Evolutionary conservation across 2,888 invertebrate species (phyloP), one percentile per base, ranked within the genome.

Genomic region (Lepidocyrtinus sp.): DNA sequence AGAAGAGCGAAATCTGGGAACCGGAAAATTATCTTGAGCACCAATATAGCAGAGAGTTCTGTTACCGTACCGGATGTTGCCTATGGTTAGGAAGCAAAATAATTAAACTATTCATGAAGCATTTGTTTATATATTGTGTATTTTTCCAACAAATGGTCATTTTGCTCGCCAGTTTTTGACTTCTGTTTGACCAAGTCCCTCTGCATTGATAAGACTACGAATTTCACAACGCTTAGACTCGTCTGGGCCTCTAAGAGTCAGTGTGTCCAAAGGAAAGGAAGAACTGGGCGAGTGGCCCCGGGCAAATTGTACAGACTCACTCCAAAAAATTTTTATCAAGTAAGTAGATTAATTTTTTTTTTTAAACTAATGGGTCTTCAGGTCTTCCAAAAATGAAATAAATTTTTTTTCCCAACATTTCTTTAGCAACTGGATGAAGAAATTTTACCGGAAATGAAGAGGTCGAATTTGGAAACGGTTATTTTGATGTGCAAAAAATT

Each of bases 21-120:
- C 82, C 91, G 97, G 81, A 96, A 98, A 89, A 92, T 97, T 63
- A 96, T 97, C 87, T 89, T 97, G 46, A 92, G 96, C 0, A 97
- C 97, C 7, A 97, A 97, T 88, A 95, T 97, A 84, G 96, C 96
- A 0, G 97, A 97, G 89, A 96, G 96, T 88, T 96, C 96, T 67
- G 94, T 97, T 84, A 97, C 97, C 0, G 95, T 97, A 7, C 93
- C 95, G 0, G 96, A 96, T 88, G 92, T 96, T 22, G 93, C 92
- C 89, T 96, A 95, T 89, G 93, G 94, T 93, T 87, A 84, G 82
- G n/a, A 0, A 0, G 22, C n/a, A 22, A 46, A 26, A 1, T 46
- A 22, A n/a, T 45, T 76, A 25, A 63, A 45, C 22, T 24, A 22
- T 3, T 21, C 63, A 17, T 71, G 19, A 46, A 63, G 61, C 12